Percentiles rank a stretch among this genome's conserved stretches.
Evolutionary conservation across 2,113 vertebrate species (phyloP).

Genomic region (Prinia subflava): DNA sequence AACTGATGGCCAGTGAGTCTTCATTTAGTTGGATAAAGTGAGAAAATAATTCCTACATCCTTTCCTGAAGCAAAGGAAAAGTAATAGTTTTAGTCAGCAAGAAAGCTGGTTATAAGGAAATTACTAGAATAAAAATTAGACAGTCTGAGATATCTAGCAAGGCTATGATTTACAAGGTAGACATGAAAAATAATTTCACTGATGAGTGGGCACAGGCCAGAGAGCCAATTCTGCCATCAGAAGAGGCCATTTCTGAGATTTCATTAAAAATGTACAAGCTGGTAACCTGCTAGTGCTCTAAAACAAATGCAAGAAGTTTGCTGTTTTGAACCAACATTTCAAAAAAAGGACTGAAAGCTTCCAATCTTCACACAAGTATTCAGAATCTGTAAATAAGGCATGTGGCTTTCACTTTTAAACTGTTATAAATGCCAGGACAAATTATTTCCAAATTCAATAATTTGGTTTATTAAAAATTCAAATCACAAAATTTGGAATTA

Average conservation of each 20-base stretch:
- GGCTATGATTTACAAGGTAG: slow-evolving; percentile 1
- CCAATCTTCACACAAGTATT: background rate
- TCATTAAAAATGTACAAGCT: background rate
- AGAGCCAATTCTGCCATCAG: background rate
- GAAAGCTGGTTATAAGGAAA: background rate
- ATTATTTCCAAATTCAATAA: too few species aligned
- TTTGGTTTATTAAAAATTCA: too few species aligned
- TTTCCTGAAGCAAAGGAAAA: background rate
- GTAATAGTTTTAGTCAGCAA: background rate
- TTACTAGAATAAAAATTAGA: slow-evolving; percentile 5
- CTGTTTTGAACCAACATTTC: background rate
- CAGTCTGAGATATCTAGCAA: background rate
- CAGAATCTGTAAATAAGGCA: background rate
- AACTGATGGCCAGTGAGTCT: background rate
- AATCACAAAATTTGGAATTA: too few species aligned
- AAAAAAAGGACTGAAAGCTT: background rate
- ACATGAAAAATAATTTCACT: slow-evolving; percentile 44
- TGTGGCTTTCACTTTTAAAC: background rate
- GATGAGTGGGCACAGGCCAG: background rate
- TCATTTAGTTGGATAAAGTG: background rate
- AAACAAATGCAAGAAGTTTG: background rate
- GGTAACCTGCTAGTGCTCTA: background rate
- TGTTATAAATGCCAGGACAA: too few species aligned
- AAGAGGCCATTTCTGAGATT: background rate
- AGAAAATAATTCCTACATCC: background rate